Base-by-base conservation (phyloP, 2,113 vertebrate genomes). In the Rhinoderma darwinii region DNA sequence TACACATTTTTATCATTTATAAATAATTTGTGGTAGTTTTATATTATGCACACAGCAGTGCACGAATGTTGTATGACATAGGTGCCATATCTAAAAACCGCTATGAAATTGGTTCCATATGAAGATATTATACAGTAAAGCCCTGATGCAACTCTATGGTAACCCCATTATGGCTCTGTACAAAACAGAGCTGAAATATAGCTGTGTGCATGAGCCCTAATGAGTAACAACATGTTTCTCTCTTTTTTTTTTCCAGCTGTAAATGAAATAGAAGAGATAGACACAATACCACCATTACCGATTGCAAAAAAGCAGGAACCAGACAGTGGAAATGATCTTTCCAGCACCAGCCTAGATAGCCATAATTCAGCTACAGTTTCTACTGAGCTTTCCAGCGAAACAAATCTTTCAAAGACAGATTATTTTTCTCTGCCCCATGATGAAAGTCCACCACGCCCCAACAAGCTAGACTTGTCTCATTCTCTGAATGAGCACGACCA, bases 401-500 rank as follows among this genome's bases (percentile, higher is more conserved):
- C 74, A 3, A 75, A 59, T 35, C 0, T 1, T 1, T 6, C 63
- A 0, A 5, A 22, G 5, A 6, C 1, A 5, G 83, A 2, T 0
- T 0, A 51, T 3, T 87, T 86, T 85, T 88, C 88, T 1, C 86
- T 70, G 35, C 83, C 72, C 3, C 82, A 89, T 0, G 37, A 90
- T 63, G 89, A 91, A 0, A 15, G 2, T n/a, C 89, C 91, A 0
- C n/a, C 83, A 5, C 81, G 77, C 5, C 91, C 89, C 74, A 89
- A 39, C 80, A 92, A 88, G 2, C 43, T 90, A 89, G 89, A 90
- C 27, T 88, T 92, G 25, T 86, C 80, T 39, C 88, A 82, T 20
- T 61, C 89, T 0, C 75, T 87, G 7, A 85, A 56, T 59, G 59
- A 41, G 35, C 0, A 14, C 17, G 89, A 90, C 15, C 50, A 84